These are phyloP conservation scores for Lindbergichthys nudifrons DNA, from an alignment of 2,797 vertebrate genomes.

Conservation along the genomic window DNA sequence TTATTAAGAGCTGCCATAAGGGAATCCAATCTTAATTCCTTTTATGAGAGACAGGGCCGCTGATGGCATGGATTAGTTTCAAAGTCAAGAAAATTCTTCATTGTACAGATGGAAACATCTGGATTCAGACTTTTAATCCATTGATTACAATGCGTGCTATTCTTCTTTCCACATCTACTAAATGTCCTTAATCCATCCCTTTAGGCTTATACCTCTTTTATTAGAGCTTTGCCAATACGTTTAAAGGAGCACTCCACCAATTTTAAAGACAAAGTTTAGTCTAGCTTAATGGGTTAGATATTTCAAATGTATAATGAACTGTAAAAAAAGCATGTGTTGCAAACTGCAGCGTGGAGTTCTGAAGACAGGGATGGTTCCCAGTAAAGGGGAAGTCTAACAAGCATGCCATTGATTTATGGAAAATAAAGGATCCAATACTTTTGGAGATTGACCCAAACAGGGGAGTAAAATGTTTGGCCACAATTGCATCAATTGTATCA, in stretches of 20 bases:
- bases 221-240: neutral
- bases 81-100: constrained; percentile 23
- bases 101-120: constrained; percentile 31
- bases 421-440: constrained; percentile 5
- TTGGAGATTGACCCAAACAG: neutral
- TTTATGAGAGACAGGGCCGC: constrained; percentile 19
- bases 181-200: neutral
- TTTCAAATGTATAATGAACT: too few relatives aligned
- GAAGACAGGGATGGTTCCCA: neutral
- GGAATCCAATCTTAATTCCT: constrained; percentile 17
- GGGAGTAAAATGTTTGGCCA: neutral
- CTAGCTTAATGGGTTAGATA: too few relatives aligned
- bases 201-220: neutral
- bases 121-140: constrained; percentile 28
- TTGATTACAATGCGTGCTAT: neutral
- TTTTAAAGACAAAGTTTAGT: neutral
- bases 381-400: neutral
- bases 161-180: neutral
- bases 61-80: constrained; percentile 21
- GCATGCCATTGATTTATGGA: neutral
- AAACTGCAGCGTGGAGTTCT: too few relatives aligned
- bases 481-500: neutral
- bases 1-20: neutral
- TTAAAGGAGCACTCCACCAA: neutral
- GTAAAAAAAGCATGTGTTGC: too few relatives aligned